Evolutionary conservation across 35 echinoderm and acorn worm species (phyloP), one percentile per base, ranked within the genome.

Genomic region (Apostichopus californicus): DNA sequence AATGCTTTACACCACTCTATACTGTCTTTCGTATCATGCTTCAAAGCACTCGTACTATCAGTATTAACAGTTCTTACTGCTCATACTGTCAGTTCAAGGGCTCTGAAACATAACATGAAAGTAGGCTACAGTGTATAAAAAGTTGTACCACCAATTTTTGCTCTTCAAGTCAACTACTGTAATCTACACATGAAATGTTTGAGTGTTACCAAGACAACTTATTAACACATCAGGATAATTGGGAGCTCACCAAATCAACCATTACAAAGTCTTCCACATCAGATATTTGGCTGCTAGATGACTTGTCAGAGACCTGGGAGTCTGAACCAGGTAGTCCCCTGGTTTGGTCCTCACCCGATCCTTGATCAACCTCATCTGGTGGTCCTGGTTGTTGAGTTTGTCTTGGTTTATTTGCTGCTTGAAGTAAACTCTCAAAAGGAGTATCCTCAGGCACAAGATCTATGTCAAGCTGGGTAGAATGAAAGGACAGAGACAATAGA

Each of bases 251-350:
- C 72, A 99, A 73, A 80, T 99, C 97, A 12, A 99, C 97, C 97
- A 99, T 99, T 56, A 99, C 97, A 93, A 99, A 99, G 79, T 99
- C 97, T 87, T 99, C 97, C 20, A 91, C 80, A 15, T 92, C 96
- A 61, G 92, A 94, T 12, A 77, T 91, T 83, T 92, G 93, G 79
- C 97, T 99, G 14, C 70, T 89, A 8, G 83, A 83, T n/a, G 97
- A 99, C 86, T 96, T 96, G 72, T 96, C 93, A 28, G 96, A 98
- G 5, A 94, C 79, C 53, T 96, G 95, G 12, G 97, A 99, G 57
- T 79, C 65, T 85, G 87, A 57, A 58, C 66, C 89, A 5, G 46
- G 46, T 11, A 10, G 20, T 1, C 46, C 89, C 4, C 15, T 22
- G 18, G 20, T 52, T 5, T 55, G 79, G 20, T 92, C 90, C 56